Evolutionary conservation across 2,797 vertebrate genomes (phyloP).

Genomic region (Pogonophryne albipinna): DNA sequence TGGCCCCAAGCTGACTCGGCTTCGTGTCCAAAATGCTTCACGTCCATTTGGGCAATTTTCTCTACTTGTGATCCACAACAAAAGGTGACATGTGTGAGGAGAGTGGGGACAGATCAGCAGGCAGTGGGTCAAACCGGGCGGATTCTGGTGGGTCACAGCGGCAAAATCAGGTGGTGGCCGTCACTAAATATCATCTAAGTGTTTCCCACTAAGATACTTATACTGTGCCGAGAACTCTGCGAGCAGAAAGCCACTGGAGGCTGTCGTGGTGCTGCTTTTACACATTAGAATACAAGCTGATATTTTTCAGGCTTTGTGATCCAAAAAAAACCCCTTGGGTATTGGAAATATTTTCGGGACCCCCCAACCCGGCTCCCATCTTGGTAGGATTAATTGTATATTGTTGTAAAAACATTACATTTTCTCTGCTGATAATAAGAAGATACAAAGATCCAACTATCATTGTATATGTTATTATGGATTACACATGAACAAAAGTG

Average conservation of each 20-base stretch:
- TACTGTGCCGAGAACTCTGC: background rate
- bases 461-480: no score
- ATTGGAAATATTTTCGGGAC: no score
- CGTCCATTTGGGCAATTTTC: slow-evolving; percentile 55
- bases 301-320: background rate
- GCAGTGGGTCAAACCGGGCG: background rate
- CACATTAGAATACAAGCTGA: background rate
- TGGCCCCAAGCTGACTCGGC: slow-evolving; percentile 40
- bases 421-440: no score
- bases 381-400: no score
- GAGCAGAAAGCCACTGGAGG: background rate
- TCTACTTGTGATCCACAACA: slow-evolving; percentile 42
- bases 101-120: slow-evolving; percentile 26
- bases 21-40: slow-evolving; percentile 23
- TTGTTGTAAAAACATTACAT: no score
- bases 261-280: slow-evolving; percentile 4
- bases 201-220: slow-evolving; percentile 17
- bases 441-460: no score
- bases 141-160: slow-evolving; percentile 18
- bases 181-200: slow-evolving; percentile 35
- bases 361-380: no score
- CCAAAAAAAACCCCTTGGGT: no score
- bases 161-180: slow-evolving; percentile 7
- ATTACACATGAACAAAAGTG: no score
- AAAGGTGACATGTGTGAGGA: slow-evolving; percentile 44